Percentiles rank a stretch among this genome's conserved stretches.
These are phyloP conservation scores for Eurosta solidaginis DNA, from an alignment of 1,140 invertebrate genomes.

Conservation along the genomic window DNA sequence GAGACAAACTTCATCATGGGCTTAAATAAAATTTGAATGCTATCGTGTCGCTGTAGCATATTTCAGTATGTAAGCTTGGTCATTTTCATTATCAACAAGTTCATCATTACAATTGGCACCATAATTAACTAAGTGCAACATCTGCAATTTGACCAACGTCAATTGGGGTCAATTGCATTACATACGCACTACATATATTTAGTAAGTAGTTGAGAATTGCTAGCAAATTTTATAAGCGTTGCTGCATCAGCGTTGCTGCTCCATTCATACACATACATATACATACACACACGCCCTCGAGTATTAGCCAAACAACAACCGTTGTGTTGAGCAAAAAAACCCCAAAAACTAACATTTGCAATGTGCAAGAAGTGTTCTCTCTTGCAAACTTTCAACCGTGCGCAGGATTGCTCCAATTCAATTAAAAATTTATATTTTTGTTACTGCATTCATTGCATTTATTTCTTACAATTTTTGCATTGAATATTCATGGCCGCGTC, in stretches of 20 bases:
- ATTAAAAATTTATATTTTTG: constrained; percentile 25
- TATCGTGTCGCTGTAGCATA: not conserved
- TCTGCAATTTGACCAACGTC: not conserved
- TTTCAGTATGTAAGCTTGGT: not conserved
- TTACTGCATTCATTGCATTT: not conserved
- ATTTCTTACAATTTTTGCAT: not conserved
- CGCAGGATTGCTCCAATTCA: not conserved
- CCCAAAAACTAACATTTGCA: not conserved
- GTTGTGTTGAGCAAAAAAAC: not conserved
- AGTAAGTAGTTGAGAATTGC: not conserved
- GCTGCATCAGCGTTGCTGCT: not conserved
- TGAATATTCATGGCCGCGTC: too few species aligned
- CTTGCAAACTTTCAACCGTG: not conserved
- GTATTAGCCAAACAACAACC: not conserved
- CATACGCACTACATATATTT: too few species aligned
- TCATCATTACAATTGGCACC: not conserved
- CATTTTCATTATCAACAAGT: not conserved
- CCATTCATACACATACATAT: not conserved
- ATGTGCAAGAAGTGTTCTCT: not conserved
- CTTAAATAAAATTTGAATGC: not conserved
- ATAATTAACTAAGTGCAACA: not conserved
- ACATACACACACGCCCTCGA: not conserved
- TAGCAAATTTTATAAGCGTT: not conserved
- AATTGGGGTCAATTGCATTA: constrained; percentile 28
- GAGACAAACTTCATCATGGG: not conserved